Conservation (phyloP, 2,888 invertebrate genomes). For the Alentia gelatinosa region DNA sequence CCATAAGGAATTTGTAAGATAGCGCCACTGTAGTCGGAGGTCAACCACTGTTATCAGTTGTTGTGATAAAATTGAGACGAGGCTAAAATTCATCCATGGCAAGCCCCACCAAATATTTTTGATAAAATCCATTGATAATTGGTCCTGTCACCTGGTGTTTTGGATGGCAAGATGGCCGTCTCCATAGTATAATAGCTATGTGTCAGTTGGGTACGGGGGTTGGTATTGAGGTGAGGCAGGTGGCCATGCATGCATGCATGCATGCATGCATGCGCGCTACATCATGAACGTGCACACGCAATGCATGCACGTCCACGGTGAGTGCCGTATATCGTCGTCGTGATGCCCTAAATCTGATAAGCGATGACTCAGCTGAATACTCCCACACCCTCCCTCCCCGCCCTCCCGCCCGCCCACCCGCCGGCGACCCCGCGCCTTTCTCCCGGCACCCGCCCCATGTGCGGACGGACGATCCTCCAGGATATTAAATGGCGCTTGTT, state of each 20-base stretch:
- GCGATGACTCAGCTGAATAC: neutral
- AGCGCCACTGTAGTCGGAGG: too few species aligned
- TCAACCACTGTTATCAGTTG: too few species aligned
- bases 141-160: too few species aligned
- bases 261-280: neutral
- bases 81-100: too few species aligned
- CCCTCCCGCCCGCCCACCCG: neutral
- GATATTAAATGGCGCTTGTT: neutral
- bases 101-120: too few species aligned
- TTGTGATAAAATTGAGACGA: too few species aligned
- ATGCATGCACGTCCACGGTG: too few species aligned
- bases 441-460: neutral
- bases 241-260: neutral
- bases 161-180: too few species aligned
- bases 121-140: too few species aligned
- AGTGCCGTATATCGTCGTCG: neutral
- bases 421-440: neutral
- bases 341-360: neutral
- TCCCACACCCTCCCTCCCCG: neutral
- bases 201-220: neutral
- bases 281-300: neutral
- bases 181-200: neutral
- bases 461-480: neutral
- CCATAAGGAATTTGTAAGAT: too few species aligned
- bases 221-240: neutral